Conservation (phyloP, 64 coral and sea anemone genomes). For the Stichodactyla mertensii region DNA sequence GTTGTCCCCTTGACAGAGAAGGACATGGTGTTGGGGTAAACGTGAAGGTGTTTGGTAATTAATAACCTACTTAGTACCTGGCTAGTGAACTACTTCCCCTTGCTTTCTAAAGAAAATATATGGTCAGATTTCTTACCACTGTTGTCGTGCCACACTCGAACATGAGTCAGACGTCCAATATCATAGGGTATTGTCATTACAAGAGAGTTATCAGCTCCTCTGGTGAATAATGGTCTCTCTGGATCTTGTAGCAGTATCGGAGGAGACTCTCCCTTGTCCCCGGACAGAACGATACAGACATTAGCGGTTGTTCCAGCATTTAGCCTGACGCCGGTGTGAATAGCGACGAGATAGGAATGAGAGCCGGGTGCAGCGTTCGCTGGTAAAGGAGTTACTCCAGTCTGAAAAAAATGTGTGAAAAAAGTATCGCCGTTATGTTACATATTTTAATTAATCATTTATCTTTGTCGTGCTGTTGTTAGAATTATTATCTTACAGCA, state of each 20-base stretch:
- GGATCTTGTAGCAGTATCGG: conserved; percentile 59
- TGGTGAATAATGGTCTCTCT: conserved; percentile 67
- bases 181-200: conserved; percentile 41
- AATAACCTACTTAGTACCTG: no score
- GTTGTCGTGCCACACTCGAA: conserved; percentile 92
- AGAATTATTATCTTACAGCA: no score
- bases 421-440: not conserved
- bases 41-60: no score
- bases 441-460: no score
- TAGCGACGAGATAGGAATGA: conserved; percentile 59
- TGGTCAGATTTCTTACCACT: conserved; percentile 28
- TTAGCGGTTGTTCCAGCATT: conserved; percentile 83
- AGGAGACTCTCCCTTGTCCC: conserved; percentile 63
- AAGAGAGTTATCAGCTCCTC: conserved; percentile 83
- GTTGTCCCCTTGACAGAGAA: no score
- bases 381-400: conserved; percentile 19
- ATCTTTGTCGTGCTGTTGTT: no score
- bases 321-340: conserved; percentile 72
- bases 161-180: conserved; percentile 57
- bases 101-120: no score
- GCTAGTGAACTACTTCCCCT: no score
- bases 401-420: not conserved
- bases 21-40: no score
- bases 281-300: conserved; percentile 69
- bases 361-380: conserved; percentile 22